Base-by-base conservation (phyloP, 1,140 invertebrate species). In the Wasmannia auropunctata region DNA sequence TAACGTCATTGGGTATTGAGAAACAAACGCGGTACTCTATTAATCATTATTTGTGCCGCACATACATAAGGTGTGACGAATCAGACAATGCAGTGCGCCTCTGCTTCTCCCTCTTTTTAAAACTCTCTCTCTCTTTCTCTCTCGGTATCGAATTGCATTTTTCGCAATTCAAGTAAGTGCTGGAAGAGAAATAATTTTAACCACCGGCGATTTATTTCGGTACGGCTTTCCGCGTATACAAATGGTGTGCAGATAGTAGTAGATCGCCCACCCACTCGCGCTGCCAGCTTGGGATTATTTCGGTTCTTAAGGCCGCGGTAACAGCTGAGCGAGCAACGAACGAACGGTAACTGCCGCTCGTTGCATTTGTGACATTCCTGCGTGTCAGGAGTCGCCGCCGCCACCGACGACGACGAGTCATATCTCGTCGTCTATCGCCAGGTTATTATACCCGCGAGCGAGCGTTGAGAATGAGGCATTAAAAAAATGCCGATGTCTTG, bases 221-320 rank as follows among this genome's bases (percentile, higher is more conserved):
- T 54, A 7, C 49, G 22, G 54, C 56, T 76, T 70, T 46, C 46
- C 37, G 11, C 79, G 34, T 58, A 49, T n/a, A n/a, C 80, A 16
- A 34, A 11, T 19, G 34, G 25, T 58, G 25, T 58, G 37, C 69
- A 56, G 72, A 37, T 84, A 84, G 58, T 62, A 85, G 49, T 58
- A 88, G 43, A 46, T 54, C 81, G 88, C 75, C 81, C 88, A 87
- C 60, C 69, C 75, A 81, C 56, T 85, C 75, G 37, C 49, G 69
- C 51, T 72, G 88, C 75, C 86, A 87, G 86, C 11, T 90, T 81
- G 40, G 49, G 75, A 90, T 87, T 90, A 90, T 90, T 90, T 89
- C 58, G 46, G 89, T 89, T 51, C 67, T 85, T 86, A 90, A 90
- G 86, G 81, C 70, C 76, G 58, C 56, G 7, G 46, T 77, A 58